Percentiles rank a stretch among this genome's conserved stretches.
Evolutionary conservation across 2,113 vertebrate genomes (phyloP).

Genomic region (Petroica traversi): DNA sequence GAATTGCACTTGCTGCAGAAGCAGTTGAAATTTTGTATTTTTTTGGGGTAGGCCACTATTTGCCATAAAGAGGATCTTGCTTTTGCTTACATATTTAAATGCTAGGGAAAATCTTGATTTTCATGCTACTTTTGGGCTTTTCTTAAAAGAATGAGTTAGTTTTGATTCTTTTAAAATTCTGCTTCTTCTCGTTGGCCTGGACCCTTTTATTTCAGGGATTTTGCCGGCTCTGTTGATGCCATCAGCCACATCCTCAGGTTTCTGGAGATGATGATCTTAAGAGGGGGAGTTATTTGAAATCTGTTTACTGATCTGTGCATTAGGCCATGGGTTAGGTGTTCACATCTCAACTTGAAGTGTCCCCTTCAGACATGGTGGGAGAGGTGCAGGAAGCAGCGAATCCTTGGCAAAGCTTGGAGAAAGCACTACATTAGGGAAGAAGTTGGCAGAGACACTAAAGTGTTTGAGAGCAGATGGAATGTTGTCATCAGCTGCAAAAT

Average conservation of each 20-base stretch:
- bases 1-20: neutral
- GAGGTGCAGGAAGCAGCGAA: neutral
- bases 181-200: neutral
- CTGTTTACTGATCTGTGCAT: neutral
- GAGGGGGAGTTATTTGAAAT: neutral
- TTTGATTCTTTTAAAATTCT: neutral
- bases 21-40: neutral
- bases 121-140: neutral
- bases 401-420: neutral
- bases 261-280: neutral
- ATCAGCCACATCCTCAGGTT: neutral
- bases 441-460: neutral
- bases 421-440: neutral
- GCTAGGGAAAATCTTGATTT: neutral
- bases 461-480: neutral
- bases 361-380: neutral
- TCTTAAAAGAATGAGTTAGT: neutral
- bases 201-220: neutral
- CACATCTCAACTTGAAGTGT: neutral
- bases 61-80: neutral
- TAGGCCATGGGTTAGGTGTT: neutral
- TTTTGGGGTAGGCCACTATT: neutral
- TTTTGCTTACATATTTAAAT: neutral
- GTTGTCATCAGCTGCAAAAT: conserved; percentile 36
- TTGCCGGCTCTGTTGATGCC: neutral